phyloP scores from a whole-genome alignment of 2,888 invertebrate species.

The Caenorhabditis sp. region DNA sequence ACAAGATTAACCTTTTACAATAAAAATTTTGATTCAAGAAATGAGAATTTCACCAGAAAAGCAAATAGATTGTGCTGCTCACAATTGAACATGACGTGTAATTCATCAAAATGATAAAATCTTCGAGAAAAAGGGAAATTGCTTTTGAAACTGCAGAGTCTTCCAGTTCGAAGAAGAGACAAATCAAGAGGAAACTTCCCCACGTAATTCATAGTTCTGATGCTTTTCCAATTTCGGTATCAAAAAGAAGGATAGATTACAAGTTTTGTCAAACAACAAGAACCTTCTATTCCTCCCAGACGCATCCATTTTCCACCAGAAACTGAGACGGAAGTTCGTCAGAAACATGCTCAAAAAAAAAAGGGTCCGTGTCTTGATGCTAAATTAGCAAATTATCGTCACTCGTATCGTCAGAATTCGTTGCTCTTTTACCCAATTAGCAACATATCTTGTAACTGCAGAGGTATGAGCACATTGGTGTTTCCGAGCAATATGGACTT shows the following conservation, averaged over 20 bases:
- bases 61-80: too few species aligned
- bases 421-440: conserved; percentile 25
- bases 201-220: conserved; percentile 24
- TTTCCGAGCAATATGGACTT: too few species aligned
- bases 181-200: background rate
- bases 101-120: conserved; percentile 6
- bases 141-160: background rate
- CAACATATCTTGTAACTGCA: background rate
- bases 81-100: background rate
- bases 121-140: conserved; percentile 16
- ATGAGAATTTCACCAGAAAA: background rate
- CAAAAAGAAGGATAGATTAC: conserved; percentile 18
- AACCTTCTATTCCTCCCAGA: background rate
- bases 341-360: conserved; percentile 10
- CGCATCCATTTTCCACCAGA: background rate
- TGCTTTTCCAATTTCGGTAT: background rate
- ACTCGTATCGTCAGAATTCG: conserved; percentile 18
- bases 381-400: conserved; percentile 5
- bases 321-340: background rate
- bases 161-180: background rate
- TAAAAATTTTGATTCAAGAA: too few species aligned
- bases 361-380: conserved; percentile 9
- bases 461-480: background rate
- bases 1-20: conserved; percentile 2
- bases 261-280: background rate